Base-by-base conservation (phyloP, 2,797 vertebrate species). In the Hypotaenidia philippensis region DNA sequence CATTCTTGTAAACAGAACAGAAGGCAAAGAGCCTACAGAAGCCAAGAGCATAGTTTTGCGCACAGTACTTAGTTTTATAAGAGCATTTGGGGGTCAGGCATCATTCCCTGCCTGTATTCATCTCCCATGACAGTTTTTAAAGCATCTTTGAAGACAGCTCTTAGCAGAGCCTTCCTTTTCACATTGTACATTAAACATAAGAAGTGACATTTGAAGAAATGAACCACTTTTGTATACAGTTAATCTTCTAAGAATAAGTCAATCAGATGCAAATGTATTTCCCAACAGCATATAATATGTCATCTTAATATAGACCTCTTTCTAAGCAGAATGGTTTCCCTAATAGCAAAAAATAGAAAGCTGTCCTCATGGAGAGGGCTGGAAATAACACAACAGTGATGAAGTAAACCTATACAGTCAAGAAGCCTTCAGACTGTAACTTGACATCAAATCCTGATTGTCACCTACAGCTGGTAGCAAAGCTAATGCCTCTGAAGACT, bases 191-290 rank as follows among this genome's bases (percentile, higher is more conserved):
- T 91, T 65, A 78, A 87, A 45, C 26, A 18, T 40, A 83, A 64
- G 72, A 75, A 65, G 70, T 72, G 22, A 68, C 87, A 89, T 85
- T 68, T 94, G 72, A 93, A 93, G 76, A 91, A 96, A 60, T 44
- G 41, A 44, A 44, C 41, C 31, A 70, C 22, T 82, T 94, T 53
- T 9, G 3, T 89, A 20, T 64, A 49, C 78, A 22, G 64, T 93
- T 90, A 79, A 84, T 89, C 50, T 89, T 82, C 74, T 53, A 84
- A 61, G 50, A 87, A 87, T 53, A 94, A 89, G 41, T 34, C 60
- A 77, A 60, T 85, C 57, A 71, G 69, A 88, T 83, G 68, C 72
- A 90, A 83, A 86, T 66, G 32, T 90, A 75, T 78, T 96, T 95
- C 80, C 72, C 36, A 81, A 49, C 59, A 64, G 64, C 64, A 69